These are phyloP conservation scores for Melanotus villosus DNA, from an alignment of 2,888 invertebrate genomes.

Conservation along the genomic window DNA sequence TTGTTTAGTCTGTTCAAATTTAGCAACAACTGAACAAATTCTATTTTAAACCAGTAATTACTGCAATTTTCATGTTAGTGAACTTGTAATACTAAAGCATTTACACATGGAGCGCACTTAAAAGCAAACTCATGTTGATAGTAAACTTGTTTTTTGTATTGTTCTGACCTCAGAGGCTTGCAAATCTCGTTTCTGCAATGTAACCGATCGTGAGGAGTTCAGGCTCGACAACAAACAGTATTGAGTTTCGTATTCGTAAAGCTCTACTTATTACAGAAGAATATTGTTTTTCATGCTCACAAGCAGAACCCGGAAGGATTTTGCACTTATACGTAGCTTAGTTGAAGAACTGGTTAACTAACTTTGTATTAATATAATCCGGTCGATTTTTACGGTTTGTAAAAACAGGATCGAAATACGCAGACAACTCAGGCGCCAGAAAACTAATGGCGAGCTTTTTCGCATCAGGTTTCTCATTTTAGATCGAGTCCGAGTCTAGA, in stretches of 20 bases:
- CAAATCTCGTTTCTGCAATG: constrained; percentile 19
- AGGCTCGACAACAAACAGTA: not conserved
- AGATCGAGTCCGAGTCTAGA: constrained; percentile 20
- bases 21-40: not conserved
- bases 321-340: not conserved
- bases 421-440: constrained; percentile 19
- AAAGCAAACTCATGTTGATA: not conserved
- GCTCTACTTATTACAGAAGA: not conserved
- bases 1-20: constrained; percentile 14
- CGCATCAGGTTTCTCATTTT: constrained; percentile 19
- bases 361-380: too few relatives aligned
- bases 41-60: constrained; percentile 7
- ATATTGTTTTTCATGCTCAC: not conserved
- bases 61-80: constrained; percentile 14
- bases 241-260: not conserved
- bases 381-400: too few relatives aligned
- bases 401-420: too few relatives aligned
- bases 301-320: not conserved
- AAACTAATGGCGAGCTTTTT: constrained; percentile 1
- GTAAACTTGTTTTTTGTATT: constrained; percentile 3
- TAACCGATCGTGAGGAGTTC: constrained; percentile 12
- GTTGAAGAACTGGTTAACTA: not conserved
- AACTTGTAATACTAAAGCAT: constrained; percentile 14
- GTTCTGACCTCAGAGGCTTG: not conserved
- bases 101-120: constrained; percentile 1